Conservation (phyloP, 2,888 invertebrate species). For the Anoplius nigerrimus region DNA sequence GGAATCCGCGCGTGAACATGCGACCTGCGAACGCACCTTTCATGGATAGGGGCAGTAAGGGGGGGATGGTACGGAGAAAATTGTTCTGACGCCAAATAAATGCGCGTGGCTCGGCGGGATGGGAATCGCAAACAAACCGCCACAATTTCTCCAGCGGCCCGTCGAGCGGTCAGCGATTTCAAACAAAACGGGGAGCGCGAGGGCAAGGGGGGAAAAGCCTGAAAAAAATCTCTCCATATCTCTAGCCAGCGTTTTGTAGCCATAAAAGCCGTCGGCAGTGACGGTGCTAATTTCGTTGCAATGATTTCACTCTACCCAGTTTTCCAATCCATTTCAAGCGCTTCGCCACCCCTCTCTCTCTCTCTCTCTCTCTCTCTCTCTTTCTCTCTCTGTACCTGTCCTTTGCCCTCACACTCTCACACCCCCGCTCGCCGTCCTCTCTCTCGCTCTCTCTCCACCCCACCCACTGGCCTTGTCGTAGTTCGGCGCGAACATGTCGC, state of each 20-base stretch:
- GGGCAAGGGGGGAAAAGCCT: conserved; percentile 21
- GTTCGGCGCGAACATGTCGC: conserved; percentile 14
- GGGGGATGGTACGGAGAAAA: no score
- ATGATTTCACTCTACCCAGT: conserved; percentile 49
- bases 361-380: not conserved
- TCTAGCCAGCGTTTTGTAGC: conserved; percentile 20
- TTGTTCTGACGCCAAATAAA: no score
- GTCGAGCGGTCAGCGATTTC: no score
- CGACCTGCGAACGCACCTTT: no score
- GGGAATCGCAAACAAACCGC: no score
- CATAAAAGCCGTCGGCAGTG: conserved; percentile 35
- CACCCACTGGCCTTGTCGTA: not conserved
- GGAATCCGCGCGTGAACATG: no score
- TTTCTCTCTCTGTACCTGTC: not conserved
- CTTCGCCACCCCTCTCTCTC: not conserved
- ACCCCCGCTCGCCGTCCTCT: no score
- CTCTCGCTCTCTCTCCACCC: not conserved
- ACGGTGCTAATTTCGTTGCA: conserved; percentile 52
- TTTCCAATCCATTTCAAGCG: conserved; percentile 50
- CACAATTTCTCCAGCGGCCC: no score
- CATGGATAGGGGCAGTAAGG: no score
- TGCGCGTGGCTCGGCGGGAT: no score
- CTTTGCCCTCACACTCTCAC: no score
- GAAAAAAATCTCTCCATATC: conserved; percentile 5
- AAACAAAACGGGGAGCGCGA: no score